Evolutionary conservation across 2,888 invertebrate species (phyloP), one percentile per base, ranked within the genome.

Genomic region (Pammene fasciana): DNA sequence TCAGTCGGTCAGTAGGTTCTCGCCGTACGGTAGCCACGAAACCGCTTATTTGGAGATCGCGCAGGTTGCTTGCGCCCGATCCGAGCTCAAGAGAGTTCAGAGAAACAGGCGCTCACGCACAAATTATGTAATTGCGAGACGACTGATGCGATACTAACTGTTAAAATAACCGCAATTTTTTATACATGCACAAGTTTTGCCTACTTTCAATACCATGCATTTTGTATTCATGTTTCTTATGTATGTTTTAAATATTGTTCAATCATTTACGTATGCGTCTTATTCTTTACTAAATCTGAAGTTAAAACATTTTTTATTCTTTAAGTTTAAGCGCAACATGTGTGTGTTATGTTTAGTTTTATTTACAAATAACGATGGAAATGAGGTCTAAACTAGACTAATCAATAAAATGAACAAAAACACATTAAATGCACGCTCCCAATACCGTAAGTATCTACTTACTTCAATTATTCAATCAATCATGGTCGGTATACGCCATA

Each of bases 1-100:
- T 75, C 74, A 76, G 75, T 78, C 71, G 75, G 77, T 78, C 75
- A 78, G 78, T 77, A 74, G 79, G 76, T 68, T 72, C 54, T 34
- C 71, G 71, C 66, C 72, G 73, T 77, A 73, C 75, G 74, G 76
- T 76, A 73, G 75, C 73, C 70, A 67, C 70, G 70, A 73, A 71
- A 64, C 68, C 70, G 67, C 71, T 74, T 72, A 65, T 73, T 72
- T 65, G 62, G 56, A 68, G 57, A 64, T 66, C 66, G 72, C n/a
- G 56, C 64, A 36, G 61, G 43, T 61, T 52, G 52, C 36, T 18
- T 11, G 16, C 38, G 16, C 38, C 11, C n/a, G 45, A 26, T n/a
- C 34, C 13, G 34, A 2, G 34, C 45, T 46, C 34, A 34, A 54
- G 34, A 54, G 34, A 54, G 54, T 65, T 52, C 52, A 59, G 64